Evolutionary conservation across 2,888 invertebrate genomes (phyloP), one percentile per base, ranked within the genome.

Genomic region (Nomada goodeniana): DNA sequence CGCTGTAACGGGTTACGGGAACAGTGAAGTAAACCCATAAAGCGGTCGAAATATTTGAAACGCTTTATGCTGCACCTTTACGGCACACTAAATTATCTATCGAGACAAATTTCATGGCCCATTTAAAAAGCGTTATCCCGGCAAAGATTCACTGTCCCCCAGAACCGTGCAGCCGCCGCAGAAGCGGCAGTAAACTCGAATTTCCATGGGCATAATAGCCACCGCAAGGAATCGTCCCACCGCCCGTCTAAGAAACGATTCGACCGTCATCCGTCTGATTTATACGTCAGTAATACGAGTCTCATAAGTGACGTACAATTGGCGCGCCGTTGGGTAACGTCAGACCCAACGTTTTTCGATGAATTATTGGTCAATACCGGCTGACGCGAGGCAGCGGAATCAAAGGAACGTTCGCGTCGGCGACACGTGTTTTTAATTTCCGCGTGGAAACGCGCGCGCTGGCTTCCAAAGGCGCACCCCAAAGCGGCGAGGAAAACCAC

Each of bases 361-460:
- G 47, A 82, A 60, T 74, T 74, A 75, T 71, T 26, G 15, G 47
- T 11, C 55, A 26, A 20, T 50, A 60, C 29, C 29, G 47, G 0
- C 50, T 13, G 53, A 73, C 50, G 63, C 67, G 23, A 44, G 42
- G 29, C 47, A 44, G 50, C 23, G 73, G 69, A 81, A 81, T 81
- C 80, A 81, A 81, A 81, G 64, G 68, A 68, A 50, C 59, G 50
- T 55, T 52, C 26, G 29, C 57, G 72, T 80, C 73, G 15, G 20
- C 69, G 75, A 80, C 75, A 80, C 26, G 82, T 67, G 75, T 76
- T 82, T 81, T 82, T 80, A 75, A 82, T 75, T 75, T 75, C 70
- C 81, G 70, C 75, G 82, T 75, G 75, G 55, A 75, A 70, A 70
- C 53, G 69, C 59, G 42, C 59, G 53, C 26, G 53, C 23, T 52